Conservation (phyloP, 2,888 invertebrate genomes). For the Plebejus melissa region DNA sequence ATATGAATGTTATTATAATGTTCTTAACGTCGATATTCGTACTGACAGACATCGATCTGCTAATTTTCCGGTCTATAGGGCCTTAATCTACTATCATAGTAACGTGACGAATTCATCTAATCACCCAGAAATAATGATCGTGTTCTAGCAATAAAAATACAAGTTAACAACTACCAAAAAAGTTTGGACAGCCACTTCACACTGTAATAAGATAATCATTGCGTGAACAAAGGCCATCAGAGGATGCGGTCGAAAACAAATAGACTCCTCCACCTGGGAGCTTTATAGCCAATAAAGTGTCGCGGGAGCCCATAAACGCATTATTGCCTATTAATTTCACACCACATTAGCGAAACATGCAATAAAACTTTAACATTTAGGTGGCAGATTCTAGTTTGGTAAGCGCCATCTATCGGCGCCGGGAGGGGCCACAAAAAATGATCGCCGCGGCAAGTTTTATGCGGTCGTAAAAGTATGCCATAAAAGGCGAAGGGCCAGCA, state of each 20-base stretch:
- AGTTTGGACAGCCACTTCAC: slow-evolving; percentile 21
- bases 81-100: not conserved
- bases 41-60: too few relatives aligned
- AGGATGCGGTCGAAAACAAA: slow-evolving; percentile 69
- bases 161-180: slow-evolving; percentile 7
- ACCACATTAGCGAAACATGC: slow-evolving; percentile 78
- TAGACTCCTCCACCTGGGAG: slow-evolving; percentile 62
- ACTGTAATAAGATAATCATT: slow-evolving; percentile 22
- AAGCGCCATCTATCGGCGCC: slow-evolving; percentile 67
- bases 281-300: slow-evolving; percentile 72
- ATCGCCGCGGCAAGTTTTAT: slow-evolving; percentile 72
- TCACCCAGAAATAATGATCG: not conserved
- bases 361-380: slow-evolving; percentile 75
- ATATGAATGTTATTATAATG: too few relatives aligned
- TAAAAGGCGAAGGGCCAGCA: slow-evolving; percentile 76
- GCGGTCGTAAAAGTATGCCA: slow-evolving; percentile 75
- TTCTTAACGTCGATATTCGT: too few relatives aligned
- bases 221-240: slow-evolving; percentile 34
- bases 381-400: slow-evolving; percentile 68
- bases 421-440: slow-evolving; percentile 69
- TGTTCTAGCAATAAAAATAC: slow-evolving; percentile 17
- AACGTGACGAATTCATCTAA: not conserved
- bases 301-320: slow-evolving; percentile 74
- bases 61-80: too few relatives aligned
- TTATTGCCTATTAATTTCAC: slow-evolving; percentile 79